These are phyloP conservation scores for Cephus pygmeus DNA, from an alignment of 2,888 invertebrate species.

Conservation along the genomic window DNA sequence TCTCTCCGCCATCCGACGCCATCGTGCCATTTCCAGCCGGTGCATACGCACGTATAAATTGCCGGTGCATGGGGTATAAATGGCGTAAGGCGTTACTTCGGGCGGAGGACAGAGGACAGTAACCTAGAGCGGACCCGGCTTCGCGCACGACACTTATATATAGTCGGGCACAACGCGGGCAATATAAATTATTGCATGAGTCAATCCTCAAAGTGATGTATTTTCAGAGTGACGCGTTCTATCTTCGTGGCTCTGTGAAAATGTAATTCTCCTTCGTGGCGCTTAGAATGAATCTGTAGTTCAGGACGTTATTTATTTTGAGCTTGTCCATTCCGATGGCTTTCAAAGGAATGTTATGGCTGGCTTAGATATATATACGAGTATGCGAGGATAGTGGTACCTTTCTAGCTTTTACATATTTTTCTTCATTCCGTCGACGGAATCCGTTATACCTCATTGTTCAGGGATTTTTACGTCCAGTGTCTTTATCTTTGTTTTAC, in stretches of 20 bases:
- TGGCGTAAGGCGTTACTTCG: conserved; percentile 32
- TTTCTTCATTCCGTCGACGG: background rate
- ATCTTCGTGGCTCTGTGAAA: background rate
- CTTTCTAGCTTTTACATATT: background rate
- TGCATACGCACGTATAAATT: conserved; percentile 19
- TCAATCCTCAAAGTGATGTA: conserved; percentile 34
- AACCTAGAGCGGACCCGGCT: conserved; percentile 44
- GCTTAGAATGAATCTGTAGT: background rate
- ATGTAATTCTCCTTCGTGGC: background rate
- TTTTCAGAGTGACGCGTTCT: background rate
- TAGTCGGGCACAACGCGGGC: conserved; percentile 37
- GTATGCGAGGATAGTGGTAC: background rate
- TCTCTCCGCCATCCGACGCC: background rate
- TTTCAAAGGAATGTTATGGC: background rate
- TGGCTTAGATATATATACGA: background rate
- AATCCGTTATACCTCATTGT: background rate
- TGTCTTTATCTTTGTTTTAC: background rate
- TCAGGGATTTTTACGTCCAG: background rate
- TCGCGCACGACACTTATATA: conserved; percentile 49
- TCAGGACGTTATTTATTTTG: background rate
- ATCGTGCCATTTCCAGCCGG: conserved; percentile 4
- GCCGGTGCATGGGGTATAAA: conserved; percentile 33
- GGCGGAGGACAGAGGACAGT: conserved; percentile 42
- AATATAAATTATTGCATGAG: conserved; percentile 49
- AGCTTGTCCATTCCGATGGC: background rate